These are phyloP conservation scores for Dicaeum eximium DNA, from an alignment of 2,113 vertebrate genomes.

Conservation along the genomic window DNA sequence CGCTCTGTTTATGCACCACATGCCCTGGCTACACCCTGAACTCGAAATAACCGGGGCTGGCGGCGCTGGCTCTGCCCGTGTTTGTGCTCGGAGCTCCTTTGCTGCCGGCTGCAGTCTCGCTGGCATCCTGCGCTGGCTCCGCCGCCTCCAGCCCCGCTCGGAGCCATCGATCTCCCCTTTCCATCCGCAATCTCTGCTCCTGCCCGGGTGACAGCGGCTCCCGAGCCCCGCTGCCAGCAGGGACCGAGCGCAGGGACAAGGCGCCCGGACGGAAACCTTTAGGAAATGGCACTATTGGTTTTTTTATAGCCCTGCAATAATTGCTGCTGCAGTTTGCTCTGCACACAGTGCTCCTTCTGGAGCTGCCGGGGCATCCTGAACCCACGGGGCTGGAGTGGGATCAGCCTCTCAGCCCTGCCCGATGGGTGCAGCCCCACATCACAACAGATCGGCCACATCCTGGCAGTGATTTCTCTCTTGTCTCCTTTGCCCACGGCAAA, in stretches of 20 bases:
- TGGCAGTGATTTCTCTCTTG: not conserved
- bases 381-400: not conserved
- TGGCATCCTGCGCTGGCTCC: not conserved
- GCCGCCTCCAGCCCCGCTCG: not conserved
- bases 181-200: not conserved
- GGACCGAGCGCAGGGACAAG: not conserved
- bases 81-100: not conserved
- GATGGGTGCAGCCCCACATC: not conserved
- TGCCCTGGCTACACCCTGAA: not conserved
- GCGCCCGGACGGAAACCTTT: not conserved
- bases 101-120: not conserved
- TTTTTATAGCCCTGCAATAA: not conserved
- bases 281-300: not conserved
- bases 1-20: not conserved
- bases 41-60: not conserved
- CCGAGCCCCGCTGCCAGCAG: not conserved
- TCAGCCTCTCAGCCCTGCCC: not conserved
- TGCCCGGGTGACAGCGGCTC: not conserved
- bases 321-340: not conserved
- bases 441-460: not conserved
- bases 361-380: not conserved
- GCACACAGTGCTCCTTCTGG: not conserved
- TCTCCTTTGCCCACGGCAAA: not conserved
- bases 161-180: not conserved
- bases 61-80: not conserved